These are phyloP conservation scores for Myiopsitta monachus DNA, from an alignment of 2,113 vertebrate genomes.

Conservation along the genomic window DNA sequence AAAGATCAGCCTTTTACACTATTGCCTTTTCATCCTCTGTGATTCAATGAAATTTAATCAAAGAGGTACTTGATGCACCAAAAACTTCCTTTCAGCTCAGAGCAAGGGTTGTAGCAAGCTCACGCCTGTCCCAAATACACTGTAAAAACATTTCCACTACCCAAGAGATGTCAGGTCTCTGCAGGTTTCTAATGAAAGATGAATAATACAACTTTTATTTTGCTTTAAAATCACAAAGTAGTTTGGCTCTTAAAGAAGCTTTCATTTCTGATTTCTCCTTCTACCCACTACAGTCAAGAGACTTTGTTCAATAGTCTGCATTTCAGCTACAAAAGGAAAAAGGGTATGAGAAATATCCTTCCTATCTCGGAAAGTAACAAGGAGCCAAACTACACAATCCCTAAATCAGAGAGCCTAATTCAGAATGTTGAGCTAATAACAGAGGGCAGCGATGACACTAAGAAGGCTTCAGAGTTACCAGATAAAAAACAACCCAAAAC, in stretches of 20 bases:
- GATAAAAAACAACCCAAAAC: fast-evolving
- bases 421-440: background rate
- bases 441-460: background rate
- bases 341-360: background rate
- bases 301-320: background rate
- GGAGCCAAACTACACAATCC: background rate
- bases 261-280: background rate
- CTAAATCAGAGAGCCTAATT: background rate
- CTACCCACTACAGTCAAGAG: background rate
- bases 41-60: background rate
- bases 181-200: background rate
- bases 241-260: background rate
- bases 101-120: background rate
- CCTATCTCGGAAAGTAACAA: background rate
- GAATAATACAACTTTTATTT: background rate
- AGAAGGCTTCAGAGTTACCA: background rate
- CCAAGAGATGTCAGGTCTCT: background rate
- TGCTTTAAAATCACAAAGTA: background rate
- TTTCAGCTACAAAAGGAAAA: background rate
- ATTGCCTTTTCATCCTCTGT: background rate
- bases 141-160: background rate
- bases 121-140: background rate
- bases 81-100: background rate
- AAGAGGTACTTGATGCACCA: background rate
- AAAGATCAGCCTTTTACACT: background rate